phyloP scores from a whole-genome alignment of 2,113 vertebrate genomes.

The Ciconia maguari region DNA sequence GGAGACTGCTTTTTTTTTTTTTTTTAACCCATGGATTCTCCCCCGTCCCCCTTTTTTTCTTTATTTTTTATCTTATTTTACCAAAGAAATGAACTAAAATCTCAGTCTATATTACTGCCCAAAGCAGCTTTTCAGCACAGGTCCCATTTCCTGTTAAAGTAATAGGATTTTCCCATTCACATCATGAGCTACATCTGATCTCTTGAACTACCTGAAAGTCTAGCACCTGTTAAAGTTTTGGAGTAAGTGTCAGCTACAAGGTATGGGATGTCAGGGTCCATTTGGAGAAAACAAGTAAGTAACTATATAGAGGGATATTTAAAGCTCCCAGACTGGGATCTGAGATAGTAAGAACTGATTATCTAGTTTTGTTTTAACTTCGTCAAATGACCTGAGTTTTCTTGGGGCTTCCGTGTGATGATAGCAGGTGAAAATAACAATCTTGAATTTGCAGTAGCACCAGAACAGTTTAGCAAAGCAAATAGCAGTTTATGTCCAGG shows the following conservation, averaged over 20 bases:
- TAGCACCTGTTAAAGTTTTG: neutral
- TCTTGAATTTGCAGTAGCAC: neutral
- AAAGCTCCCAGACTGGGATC: neutral
- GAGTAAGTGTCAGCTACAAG: neutral
- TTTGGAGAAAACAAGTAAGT: neutral
- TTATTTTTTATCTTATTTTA: neutral
- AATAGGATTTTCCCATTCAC: neutral
- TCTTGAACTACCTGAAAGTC: neutral
- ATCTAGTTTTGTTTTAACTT: neutral
- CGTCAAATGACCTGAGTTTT: fast-evolving
- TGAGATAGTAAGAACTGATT: neutral
- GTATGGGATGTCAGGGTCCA: neutral
- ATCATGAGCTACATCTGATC: neutral
- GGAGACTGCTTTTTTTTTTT: neutral
- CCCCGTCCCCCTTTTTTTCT: fast-evolving
- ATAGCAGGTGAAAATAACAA: neutral
- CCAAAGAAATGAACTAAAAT: neutral
- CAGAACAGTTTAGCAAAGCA: neutral
- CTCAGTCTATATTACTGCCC: neutral
- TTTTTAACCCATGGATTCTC: neutral
- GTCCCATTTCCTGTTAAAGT: neutral
- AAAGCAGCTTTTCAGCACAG: neutral
- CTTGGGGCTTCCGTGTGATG: neutral
- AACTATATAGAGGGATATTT: neutral
- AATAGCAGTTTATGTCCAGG: neutral